Base-by-base conservation (phyloP, 1,140 invertebrate species). In the Pseudomyrmex cubaensis region DNA sequence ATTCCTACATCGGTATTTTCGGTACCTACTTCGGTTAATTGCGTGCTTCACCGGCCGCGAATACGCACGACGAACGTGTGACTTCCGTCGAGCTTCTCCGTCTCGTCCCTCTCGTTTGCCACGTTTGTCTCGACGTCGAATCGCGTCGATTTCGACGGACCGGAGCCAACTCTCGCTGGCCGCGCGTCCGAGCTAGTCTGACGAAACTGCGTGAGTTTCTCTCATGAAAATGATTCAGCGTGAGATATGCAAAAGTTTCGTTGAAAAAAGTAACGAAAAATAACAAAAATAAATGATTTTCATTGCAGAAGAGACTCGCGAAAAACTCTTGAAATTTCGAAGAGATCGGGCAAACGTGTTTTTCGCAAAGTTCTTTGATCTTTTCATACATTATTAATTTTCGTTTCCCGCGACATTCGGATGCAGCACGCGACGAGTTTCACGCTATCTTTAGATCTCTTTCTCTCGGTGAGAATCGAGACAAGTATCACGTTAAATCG, bases 1-100 rank as follows among this genome's bases (percentile, higher is more conserved):
- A 89, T 86, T 78, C 89, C 85, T 84, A 74, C 89, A 86, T 88
- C 77, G 87, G 90, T 92, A 89, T 92, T 90, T 89, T 91, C 90
- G 83, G 88, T 90, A 57, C 57, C 74, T 85, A 86, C 69, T 75
- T 85, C 72, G 75, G 84, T 74, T 87, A 66, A 85, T 88, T 80
- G 76, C 86, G 83, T 52, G 62, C 50, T 77, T 17, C 69, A 61
- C 46, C 62, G 57, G 46, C 69, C n/a, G 22, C 20, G 46, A 52
- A 76, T 64, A 80, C 84, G 64, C 72, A 56, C 52, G 56, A 20
- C 69, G 77, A 66, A 75, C 85, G 80, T 72, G 75, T 69, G 50
- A 78, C 50, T 78, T 69, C 17, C 22, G 46, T 63, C 50, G n/a
- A 8, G 20, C 64, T 50, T 7, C 61, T 1, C 5, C 17, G 22